Evolutionary conservation across 1,140 invertebrate species (phyloP).

Genomic region (Heterodera schachtii): DNA sequence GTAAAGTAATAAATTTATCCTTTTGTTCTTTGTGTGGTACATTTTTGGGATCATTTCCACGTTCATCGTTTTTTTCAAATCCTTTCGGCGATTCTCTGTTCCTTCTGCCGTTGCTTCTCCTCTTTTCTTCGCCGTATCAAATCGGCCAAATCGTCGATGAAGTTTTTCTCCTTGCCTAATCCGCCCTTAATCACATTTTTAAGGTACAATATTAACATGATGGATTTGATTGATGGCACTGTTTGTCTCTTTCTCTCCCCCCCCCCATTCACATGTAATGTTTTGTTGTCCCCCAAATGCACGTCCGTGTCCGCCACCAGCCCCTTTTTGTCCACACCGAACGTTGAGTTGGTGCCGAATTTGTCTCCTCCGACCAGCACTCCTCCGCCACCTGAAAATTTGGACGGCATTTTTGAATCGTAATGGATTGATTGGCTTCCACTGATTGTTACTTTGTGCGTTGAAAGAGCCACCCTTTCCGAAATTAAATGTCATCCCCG

Average conservation of each 20-base stretch:
- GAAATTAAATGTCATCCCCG: constrained; percentile 23
- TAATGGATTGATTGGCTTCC: constrained; percentile 3
- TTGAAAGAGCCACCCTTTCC: constrained; percentile 28
- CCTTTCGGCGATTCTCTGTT: no score
- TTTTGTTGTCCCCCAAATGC: constrained; percentile 13
- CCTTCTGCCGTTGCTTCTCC: neutral
- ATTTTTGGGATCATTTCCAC: no score
- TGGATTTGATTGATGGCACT: no score
- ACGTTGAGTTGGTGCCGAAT: constrained; percentile 34
- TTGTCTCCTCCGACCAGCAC: constrained; percentile 32
- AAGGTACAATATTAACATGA: no score
- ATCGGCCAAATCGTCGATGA: constrained; percentile 32
- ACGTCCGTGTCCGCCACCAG: constrained; percentile 30
- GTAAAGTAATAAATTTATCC: no score
- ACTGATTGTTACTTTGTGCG: constrained; percentile 21
- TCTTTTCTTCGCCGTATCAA: constrained; percentile 25
- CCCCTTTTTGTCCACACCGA: constrained; percentile 38
- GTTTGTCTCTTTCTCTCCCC: neutral
- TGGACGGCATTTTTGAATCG: neutral
- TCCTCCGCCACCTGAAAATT: constrained; percentile 31
- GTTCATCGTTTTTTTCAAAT: no score
- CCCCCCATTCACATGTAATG: constrained; percentile 17
- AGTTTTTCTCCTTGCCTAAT: constrained; percentile 31
- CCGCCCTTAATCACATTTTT: constrained; percentile 26
- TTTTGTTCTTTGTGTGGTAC: no score